Evolutionary conservation across 2,888 invertebrate genomes (phyloP).

Genomic region (Podabrus alpinus): DNA sequence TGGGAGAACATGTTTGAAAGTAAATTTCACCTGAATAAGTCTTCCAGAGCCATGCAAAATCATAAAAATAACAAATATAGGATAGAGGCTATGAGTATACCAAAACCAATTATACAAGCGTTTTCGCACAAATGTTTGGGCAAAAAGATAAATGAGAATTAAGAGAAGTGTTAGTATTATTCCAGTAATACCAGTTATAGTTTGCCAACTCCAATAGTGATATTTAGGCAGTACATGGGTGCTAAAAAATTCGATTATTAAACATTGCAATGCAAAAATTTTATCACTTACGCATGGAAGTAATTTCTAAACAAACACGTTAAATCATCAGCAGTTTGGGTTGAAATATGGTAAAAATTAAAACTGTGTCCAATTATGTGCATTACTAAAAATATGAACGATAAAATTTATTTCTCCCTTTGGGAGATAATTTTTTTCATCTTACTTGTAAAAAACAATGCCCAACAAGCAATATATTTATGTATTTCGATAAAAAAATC

Average conservation of each 20-base stretch:
- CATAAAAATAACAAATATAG: constrained; percentile 61
- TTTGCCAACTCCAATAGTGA: constrained; percentile 65
- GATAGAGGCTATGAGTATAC: constrained; percentile 63
- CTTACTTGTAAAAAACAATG: constrained; percentile 60
- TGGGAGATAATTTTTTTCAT: too few relatives aligned
- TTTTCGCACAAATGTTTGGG: constrained; percentile 59
- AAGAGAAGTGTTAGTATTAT: constrained; percentile 59
- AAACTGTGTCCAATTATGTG: constrained; percentile 65
- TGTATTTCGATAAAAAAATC: constrained; percentile 64
- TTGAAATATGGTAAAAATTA: constrained; percentile 67
- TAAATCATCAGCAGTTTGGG: constrained; percentile 63
- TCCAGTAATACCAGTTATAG: constrained; percentile 66
- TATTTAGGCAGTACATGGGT: constrained; percentile 65
- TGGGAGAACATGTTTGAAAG: neutral
- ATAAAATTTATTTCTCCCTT: too few relatives aligned
- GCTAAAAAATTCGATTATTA: constrained; percentile 47
- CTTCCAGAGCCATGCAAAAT: constrained; percentile 64
- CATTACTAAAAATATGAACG: constrained; percentile 51
- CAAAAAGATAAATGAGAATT: constrained; percentile 62
- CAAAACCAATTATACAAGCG: constrained; percentile 64
- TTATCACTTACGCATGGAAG: constrained; percentile 58
- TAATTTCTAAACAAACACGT: constrained; percentile 63
- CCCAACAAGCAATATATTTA: constrained; percentile 63
- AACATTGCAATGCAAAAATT: constrained; percentile 2
- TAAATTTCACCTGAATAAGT: constrained; percentile 57